Evolutionary conservation across 2,888 invertebrate species (phyloP), one percentile per base, ranked within the genome.

Genomic region (Eilema depressum): DNA sequence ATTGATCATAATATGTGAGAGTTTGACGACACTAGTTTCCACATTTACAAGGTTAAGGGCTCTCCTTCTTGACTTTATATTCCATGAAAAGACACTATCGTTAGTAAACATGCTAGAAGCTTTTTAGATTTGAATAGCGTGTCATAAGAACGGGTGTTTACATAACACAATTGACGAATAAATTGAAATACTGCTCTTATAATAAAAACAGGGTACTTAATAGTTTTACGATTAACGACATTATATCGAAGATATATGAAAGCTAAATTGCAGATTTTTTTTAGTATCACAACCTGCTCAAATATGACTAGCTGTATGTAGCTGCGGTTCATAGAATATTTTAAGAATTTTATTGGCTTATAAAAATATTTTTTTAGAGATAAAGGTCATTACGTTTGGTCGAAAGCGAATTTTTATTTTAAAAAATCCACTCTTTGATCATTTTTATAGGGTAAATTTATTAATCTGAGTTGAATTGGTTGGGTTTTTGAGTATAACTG

Each of bases 161-260:
- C n/a, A n/a, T n/a, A 53, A 53, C n/a, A 53, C 53, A 53, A 53
- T 53, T 53, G 53, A 53, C 53, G n/a, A 41, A 53, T 53, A n/a
- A n/a, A 53, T 53, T 53, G n/a, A n/a, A 53, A 53, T 53, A n/a
- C n/a, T 53, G n/a, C 10, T 53, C 53, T n/a, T n/a, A 53, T n/a
- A 10, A n/a, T n/a, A 53, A n/a, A 41, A 53, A n/a, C 53, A 53
- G 53, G 20, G n/a, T 20, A 14, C 2, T 11, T 30, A 41, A 14
- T 41, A 17, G 20, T 20, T 47, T n/a, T 53, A 37, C 33, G 12
- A 37, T 12, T 47, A 20, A 20, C 47, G 41, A 47, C 5, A 53
- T 53, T 47, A 47, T 47, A 7, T 47, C 20, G 47, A 47, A 53
- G 5, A 17, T 20, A 47, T 47, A 47, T 20, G 20, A 47, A 47